phyloP scores from a whole-genome alignment of 2,113 vertebrate species.

The Typhlomys cinereus region DNA sequence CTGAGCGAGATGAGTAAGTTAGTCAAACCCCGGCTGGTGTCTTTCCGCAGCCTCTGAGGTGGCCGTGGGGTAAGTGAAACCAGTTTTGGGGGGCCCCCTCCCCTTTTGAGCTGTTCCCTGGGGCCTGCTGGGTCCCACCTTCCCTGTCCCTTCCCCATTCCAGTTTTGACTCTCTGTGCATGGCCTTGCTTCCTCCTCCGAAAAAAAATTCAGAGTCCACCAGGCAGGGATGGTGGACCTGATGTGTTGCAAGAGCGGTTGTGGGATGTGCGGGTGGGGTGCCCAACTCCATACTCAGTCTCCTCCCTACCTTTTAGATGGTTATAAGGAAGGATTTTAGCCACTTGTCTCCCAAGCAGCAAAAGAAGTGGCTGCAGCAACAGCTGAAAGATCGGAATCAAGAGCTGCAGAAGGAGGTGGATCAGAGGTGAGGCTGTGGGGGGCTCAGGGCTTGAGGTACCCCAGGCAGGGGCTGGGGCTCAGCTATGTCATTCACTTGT shows the following conservation, averaged over 20 bases:
- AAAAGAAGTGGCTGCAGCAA: slow-evolving; percentile 82
- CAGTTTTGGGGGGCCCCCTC: slow-evolving; percentile 63
- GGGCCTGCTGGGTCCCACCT: slow-evolving; percentile 62
- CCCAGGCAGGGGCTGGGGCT: not conserved
- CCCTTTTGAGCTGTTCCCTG: slow-evolving; percentile 73
- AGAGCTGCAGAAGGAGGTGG: slow-evolving; percentile 81
- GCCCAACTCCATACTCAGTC: not conserved
- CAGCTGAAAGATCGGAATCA: slow-evolving; percentile 79
- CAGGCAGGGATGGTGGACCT: slow-evolving; percentile 49
- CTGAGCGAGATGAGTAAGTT: slow-evolving; percentile 98
- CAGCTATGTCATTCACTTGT: too few relatives aligned
- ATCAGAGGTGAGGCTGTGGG: slow-evolving; percentile 78
- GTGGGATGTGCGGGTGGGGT: not conserved
- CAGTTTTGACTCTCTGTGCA: slow-evolving; percentile 76
- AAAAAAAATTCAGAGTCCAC: too few relatives aligned
- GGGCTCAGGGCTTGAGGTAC: too few relatives aligned
- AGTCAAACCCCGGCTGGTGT: slow-evolving; percentile 95
- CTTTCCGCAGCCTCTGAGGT: slow-evolving; percentile 91
- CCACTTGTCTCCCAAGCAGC: slow-evolving; percentile 83
- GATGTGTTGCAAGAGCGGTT: not conserved
- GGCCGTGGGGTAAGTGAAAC: slow-evolving; percentile 91
- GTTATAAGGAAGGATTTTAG: slow-evolving; percentile 81
- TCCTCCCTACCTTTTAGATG: slow-evolving; percentile 49
- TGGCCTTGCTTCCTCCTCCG: slow-evolving; percentile 58
- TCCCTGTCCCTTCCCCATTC: too few relatives aligned